Evolutionary conservation across 2,113 vertebrate species (phyloP).

Genomic region (Podarcis muralis): DNA sequence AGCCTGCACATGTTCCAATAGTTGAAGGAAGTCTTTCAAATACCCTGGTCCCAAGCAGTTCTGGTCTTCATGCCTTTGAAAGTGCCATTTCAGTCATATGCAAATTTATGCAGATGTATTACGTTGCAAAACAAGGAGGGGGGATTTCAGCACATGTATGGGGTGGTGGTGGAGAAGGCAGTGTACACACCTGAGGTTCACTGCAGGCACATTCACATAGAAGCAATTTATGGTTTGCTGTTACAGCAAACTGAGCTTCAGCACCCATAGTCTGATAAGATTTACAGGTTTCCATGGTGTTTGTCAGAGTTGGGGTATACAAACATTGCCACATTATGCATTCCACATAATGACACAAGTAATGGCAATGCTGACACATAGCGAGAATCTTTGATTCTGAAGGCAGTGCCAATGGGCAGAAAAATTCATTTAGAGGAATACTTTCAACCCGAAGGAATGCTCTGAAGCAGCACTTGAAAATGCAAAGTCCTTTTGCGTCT

Average conservation of each 20-base stretch:
- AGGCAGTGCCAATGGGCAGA: slow-evolving; percentile 2
- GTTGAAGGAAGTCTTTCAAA: too few relatives aligned
- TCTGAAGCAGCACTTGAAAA: slow-evolving; percentile 43
- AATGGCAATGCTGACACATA: neutral
- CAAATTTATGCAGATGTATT: neutral
- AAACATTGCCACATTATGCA: neutral
- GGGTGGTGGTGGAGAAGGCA: neutral
- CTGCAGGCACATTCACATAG: neutral
- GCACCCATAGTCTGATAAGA: too few relatives aligned
- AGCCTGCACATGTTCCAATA: too few relatives aligned
- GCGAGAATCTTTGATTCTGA: slow-evolving; percentile 27
- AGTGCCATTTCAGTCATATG: neutral
- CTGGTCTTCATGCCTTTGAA: neutral
- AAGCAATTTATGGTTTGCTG: neutral
- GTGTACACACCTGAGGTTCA: neutral
- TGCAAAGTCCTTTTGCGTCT: slow-evolving; percentile 52
- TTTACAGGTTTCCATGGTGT: neutral
- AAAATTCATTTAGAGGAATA: slow-evolving; percentile 40
- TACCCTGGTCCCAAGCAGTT: neutral
- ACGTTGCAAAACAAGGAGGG: neutral
- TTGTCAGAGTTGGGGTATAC: neutral
- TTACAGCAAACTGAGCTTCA: neutral
- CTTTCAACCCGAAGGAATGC: slow-evolving; percentile 4
- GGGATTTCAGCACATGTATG: neutral
- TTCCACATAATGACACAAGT: neutral